Evolutionary conservation across 2,797 vertebrate genomes (phyloP), one percentile per base, ranked within the genome.

Genomic region (Kryptolebias ocellatus): DNA sequence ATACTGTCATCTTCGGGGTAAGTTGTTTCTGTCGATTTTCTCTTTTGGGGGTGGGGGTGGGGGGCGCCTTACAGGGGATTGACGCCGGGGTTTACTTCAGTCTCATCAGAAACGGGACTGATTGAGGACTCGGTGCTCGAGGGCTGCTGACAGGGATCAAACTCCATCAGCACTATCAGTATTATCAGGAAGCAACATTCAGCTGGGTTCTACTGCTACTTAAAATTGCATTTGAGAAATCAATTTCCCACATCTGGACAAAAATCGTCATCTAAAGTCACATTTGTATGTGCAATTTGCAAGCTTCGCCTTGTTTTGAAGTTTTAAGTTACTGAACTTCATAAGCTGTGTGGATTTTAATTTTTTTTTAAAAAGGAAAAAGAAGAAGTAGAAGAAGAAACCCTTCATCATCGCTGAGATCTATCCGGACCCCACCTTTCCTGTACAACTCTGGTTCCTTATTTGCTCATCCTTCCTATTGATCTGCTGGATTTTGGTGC

Each of bases 1-100:
- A 98, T 91, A 94, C 95, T 62, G 95, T 98, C 81, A 86, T 94
- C 80, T 86, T 98, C 62, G 96, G 94, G 96, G 96, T 98, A 92
- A 95, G 94, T 91, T 88, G 29, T 81, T 8, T 57, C 34, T 20
- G 29, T 37, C 11, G 5, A 46, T 61, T 14, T 0, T 0, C 31
- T 0, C 39, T 37, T 4, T 24, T 24, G 20, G 20, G 20, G 20
- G 20, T 24, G 20, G 20, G 20, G 20, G 20, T 24, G 20, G 20
- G 20, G 20, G 20, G 20, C 20, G 20, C 59, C 53, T 57, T 53
- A 2, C 63, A 66, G 61, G 49, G 52, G 31, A 65, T 60, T 68
- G 29, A 53, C 57, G 51, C 74, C 55, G 62, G 63, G 65, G 79
- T 59, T 80, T 68, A 53, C 80, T 88, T 17, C 68, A 62, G 69